Base-by-base conservation (phyloP, 1,140 invertebrate species). In the Parapsyche elsis region DNA sequence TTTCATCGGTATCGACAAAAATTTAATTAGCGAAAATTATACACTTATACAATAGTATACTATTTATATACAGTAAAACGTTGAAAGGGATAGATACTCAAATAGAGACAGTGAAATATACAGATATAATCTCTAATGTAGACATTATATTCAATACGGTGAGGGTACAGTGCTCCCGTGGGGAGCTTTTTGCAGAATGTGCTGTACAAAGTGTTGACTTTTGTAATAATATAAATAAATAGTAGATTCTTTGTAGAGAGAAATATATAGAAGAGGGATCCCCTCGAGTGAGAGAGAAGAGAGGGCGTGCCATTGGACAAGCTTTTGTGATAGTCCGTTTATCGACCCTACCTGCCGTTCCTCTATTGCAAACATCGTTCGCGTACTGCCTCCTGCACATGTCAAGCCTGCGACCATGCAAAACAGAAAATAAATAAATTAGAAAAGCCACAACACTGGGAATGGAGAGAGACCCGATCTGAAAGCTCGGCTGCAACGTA, bases 351-450 rank as follows among this genome's bases (percentile, higher is more conserved):
- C 96, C 96, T 96, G 96, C 96, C 85, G 96, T 98, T 91, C 96
- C 96, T 92, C 96, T 93, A 94, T 98, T 98, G 94, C 96, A 98
- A 90, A 94, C 93, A 90, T 97, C 96, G 92, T 94, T 94, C 88
- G 95, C 93, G 91, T 95, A 96, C 91, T 96, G 94, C 91, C 96
- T 92, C 91, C 96, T 94, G 94, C 97, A 98, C 96, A 98, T 98
- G 94, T 98, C 97, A 93, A 98, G 95, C 96, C 96, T 97, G 95
- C 89, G 94, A 94, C 86, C 87, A 86, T 83, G 83, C 64, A 83
- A 83, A 67, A 81, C 64, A 82, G 78, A 83, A 81, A 82, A 79
- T 64, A 83, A 81, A 79, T 38, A 78, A 16, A 71, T 78, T 78
- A 78, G 23, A 78, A 12, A 67, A 23, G 23, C 5, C n/a, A 23